A percentile compares a stretch with the other conserved stretches of the same genome.
Conservation (phyloP, 2,888 invertebrate species). For the Elgonia sp. region DNA sequence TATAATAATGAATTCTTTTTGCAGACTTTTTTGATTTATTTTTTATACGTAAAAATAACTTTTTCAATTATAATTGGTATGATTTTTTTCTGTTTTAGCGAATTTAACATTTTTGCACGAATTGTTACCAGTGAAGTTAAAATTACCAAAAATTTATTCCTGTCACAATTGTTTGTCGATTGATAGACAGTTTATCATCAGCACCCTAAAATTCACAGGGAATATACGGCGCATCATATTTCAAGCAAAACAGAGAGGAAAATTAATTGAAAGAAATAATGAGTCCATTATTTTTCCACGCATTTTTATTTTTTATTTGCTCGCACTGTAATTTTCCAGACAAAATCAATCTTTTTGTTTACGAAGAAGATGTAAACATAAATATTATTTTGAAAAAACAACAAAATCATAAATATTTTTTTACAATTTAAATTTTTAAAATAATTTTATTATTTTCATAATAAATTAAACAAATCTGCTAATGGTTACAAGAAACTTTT, state of each 20-base stretch:
- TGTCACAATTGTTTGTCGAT: conserved; percentile 26
- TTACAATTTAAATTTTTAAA: background rate
- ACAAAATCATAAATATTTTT: background rate
- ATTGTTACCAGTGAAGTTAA: background rate
- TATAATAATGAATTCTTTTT: no score
- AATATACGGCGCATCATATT: conserved; percentile 49
- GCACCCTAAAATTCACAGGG: conserved; percentile 19
- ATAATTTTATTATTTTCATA: no score
- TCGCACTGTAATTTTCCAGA: background rate
- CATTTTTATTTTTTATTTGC: background rate
- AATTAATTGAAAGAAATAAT: conserved; percentile 56
- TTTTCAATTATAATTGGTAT: background rate
- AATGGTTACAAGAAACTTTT: no score
- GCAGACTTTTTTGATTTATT: no score
- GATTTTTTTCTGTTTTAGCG: background rate
- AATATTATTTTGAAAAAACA: no score
- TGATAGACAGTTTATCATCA: conserved; percentile 44
- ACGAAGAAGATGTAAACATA: no score
- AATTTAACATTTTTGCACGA: background rate
- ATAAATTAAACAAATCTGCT: no score
- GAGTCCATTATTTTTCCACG: conserved; percentile 52
- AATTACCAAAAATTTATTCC: conserved; percentile 1
- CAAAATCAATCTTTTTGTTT: background rate
- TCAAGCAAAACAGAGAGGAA: conserved; percentile 14
- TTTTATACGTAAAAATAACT: background rate